phyloP scores from a whole-genome alignment of 2,797 vertebrate species.

The Petrocephalus schoutedeni region DNA sequence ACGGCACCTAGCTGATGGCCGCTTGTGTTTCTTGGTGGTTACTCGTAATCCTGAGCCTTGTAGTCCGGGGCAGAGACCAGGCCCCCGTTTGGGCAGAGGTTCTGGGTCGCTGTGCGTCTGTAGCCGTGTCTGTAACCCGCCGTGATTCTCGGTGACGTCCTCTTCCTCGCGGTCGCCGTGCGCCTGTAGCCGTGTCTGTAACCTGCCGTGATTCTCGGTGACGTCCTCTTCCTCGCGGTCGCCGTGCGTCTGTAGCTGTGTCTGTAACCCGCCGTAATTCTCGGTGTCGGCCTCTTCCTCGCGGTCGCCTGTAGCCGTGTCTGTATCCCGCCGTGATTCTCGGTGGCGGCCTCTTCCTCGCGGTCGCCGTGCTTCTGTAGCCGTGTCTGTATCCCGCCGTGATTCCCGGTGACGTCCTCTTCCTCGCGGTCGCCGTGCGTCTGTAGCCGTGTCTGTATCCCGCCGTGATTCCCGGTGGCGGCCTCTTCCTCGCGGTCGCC shows the following conservation, averaged over 20 bases:
- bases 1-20: not conserved
- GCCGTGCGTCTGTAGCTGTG: not conserved
- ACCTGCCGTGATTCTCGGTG: not conserved
- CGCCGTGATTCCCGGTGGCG: not conserved
- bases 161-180: too few species aligned
- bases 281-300: not conserved
- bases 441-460: constrained; percentile 8
- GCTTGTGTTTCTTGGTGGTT: not conserved
- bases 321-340: not conserved
- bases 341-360: not conserved
- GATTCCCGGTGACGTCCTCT: not conserved
- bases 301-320: not conserved
- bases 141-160: too few species aligned
- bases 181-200: constrained; percentile 2
- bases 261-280: not conserved
- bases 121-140: too few species aligned
- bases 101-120: too few species aligned
- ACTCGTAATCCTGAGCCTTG: not conserved
- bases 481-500: not conserved
- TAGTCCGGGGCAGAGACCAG: not conserved
- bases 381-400: not conserved
- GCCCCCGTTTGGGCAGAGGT: not conserved
- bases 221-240: not conserved
- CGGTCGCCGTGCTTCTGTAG: not conserved
- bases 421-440: not conserved